Percentiles rank a stretch among this genome's conserved stretches.
Conservation (phyloP, 2,888 invertebrate genomes). For the Pristionchus arcanus region DNA sequence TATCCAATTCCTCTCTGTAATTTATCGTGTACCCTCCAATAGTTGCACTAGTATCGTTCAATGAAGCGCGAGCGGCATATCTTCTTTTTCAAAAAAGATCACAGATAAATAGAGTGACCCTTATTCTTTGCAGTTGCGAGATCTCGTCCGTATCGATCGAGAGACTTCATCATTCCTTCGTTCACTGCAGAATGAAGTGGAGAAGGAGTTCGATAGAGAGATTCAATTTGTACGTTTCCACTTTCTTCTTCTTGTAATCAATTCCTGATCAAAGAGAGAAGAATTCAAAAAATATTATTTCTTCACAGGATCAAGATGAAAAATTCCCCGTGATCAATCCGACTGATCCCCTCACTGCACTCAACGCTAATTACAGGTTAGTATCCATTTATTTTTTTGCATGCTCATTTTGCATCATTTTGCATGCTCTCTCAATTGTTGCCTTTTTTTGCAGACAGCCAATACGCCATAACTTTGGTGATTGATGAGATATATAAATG, state of each 20-base stretch:
- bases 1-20: neutral
- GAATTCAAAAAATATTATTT: neutral
- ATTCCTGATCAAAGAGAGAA: neutral
- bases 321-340: neutral
- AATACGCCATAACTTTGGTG: too few species aligned
- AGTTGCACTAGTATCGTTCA: neutral
- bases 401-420: too few species aligned
- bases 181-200: neutral
- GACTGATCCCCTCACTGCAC: neutral
- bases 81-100: too few species aligned
- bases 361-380: constrained; percentile 40
- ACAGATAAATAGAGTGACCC: too few species aligned
- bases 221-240: constrained; percentile 48
- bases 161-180: neutral
- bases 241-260: neutral
- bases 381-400: neutral
- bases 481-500: too few species aligned
- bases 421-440: too few species aligned
- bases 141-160: neutral
- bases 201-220: constrained; percentile 21
- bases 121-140: constrained; percentile 52
- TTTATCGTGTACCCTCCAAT: neutral
- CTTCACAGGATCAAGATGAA: neutral
- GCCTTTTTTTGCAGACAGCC: too few species aligned
- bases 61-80: too few species aligned